These are phyloP conservation scores for Ridgeia piscesae DNA, from an alignment of 1,140 invertebrate genomes.

Conservation along the genomic window DNA sequence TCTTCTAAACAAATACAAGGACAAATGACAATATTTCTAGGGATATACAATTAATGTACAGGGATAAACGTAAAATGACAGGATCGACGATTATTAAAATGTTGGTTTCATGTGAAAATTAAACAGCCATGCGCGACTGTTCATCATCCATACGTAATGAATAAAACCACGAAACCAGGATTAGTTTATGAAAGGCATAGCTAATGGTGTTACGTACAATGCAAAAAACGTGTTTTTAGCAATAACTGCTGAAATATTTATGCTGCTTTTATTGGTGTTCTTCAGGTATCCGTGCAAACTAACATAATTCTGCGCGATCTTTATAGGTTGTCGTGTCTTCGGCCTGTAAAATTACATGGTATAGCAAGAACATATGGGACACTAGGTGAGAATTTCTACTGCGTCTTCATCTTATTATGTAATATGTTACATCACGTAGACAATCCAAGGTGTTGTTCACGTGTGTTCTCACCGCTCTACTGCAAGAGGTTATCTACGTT, in stretches of 20 bases:
- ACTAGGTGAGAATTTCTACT: not conserved
- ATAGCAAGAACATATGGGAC: not conserved
- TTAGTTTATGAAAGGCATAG: no score
- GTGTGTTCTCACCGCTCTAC: not conserved
- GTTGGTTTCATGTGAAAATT: no score
- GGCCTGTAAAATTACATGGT: not conserved
- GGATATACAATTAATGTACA: no score
- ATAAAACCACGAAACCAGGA: no score
- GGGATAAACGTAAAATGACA: no score
- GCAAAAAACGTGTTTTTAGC: not conserved
- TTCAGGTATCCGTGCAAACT: not conserved
- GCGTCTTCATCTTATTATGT: not conserved
- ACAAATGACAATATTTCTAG: no score
- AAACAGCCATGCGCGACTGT: no score
- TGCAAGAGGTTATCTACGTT: not conserved
- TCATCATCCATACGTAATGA: no score
- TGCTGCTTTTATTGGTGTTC: not conserved
- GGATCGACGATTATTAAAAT: no score
- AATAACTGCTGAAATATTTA: not conserved
- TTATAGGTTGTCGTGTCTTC: not conserved
- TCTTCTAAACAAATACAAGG: no score
- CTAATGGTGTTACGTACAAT: no score
- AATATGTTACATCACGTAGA: not conserved
- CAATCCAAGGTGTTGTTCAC: not conserved
- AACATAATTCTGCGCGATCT: no score